Base-by-base conservation (phyloP, 2,888 invertebrate species). In the Poecilus cupreus region DNA sequence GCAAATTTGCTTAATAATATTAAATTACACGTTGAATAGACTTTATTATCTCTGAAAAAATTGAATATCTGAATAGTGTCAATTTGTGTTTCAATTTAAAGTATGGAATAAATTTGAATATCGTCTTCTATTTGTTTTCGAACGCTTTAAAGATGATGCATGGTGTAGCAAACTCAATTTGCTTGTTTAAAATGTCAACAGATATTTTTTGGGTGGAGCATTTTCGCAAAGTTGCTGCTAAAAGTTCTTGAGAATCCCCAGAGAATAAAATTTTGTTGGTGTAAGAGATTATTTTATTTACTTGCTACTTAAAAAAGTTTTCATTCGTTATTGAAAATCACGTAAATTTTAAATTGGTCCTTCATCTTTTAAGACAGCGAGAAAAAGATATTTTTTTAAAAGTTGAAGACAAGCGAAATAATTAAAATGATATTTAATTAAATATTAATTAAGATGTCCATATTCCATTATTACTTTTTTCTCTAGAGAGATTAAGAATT, bases 211-310 rank as follows among this genome's bases (percentile, higher is more conserved):
- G 3, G 20, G 51, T 18, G 18, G 13, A 18, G 18, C 51, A 18
- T 51, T 51, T 51, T 51, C 51, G 5, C 8, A 32, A 51, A 51
- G 51, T 51, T 18, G 2, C 18, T 18, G 2, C 18, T 51, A 18
- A 51, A 51, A n/a, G 24, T 60, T 60, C 26, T 60, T 20, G 10
- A 24, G 26, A 24, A 24, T 32, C 32, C 4, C 1, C 32, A 3
- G 32, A 32, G 32, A 13, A 8, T 24, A 54, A 10, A 60, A 60
- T 60, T 26, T 60, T 60, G 60, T 60, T 60, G 24, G 60, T 13
- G 26, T n/a, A 60, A 60, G 24, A 60, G 60, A 24, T 60, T 60
- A 60, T 26, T 24, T 24, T 60, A 24, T 24, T 60, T 60, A 60
- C 60, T 20, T 54, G 54, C 54, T 18, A 54, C 54, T 54, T 54